Conservation (phyloP, 2,113 vertebrate species). For the Camelus dromedarius region DNA sequence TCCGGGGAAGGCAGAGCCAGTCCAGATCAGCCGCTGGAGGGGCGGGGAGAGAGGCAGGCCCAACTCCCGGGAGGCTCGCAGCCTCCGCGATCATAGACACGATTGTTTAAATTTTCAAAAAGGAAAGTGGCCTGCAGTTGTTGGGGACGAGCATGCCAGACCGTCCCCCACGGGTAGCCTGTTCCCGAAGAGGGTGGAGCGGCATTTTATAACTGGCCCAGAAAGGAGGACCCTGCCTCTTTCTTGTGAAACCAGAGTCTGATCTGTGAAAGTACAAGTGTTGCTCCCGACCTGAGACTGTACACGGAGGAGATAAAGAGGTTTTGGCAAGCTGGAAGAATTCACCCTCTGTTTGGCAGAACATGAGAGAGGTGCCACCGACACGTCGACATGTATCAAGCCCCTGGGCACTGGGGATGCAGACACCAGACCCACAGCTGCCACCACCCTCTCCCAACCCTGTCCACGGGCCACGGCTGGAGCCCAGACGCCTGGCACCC, state of each 20-base stretch:
- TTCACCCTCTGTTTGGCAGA: neutral
- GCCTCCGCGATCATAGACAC: neutral
- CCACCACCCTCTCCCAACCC: too few relatives aligned
- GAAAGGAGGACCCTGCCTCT: neutral
- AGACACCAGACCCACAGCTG: neutral
- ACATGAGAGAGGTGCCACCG: neutral
- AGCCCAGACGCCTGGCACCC: neutral
- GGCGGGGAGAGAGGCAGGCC: neutral
- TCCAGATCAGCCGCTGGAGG: accelerated
- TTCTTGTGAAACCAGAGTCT: neutral
- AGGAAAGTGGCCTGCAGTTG: neutral
- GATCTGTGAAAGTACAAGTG: neutral
- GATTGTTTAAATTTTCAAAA: neutral
- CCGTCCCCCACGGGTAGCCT: neutral
- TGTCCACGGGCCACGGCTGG: neutral
- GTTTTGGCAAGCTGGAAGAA: neutral
- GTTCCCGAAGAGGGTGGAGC: accelerated
- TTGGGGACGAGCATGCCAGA: neutral
- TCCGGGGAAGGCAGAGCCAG: neutral
- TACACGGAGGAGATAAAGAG: neutral
- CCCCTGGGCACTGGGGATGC: neutral
- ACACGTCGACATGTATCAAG: neutral
- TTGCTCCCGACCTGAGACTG: neutral
- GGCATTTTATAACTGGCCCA: accelerated
- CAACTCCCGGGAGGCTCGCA: neutral